These are phyloP conservation scores for Isoperla grammatica DNA, from an alignment of 2,888 invertebrate species.

Conservation along the genomic window DNA sequence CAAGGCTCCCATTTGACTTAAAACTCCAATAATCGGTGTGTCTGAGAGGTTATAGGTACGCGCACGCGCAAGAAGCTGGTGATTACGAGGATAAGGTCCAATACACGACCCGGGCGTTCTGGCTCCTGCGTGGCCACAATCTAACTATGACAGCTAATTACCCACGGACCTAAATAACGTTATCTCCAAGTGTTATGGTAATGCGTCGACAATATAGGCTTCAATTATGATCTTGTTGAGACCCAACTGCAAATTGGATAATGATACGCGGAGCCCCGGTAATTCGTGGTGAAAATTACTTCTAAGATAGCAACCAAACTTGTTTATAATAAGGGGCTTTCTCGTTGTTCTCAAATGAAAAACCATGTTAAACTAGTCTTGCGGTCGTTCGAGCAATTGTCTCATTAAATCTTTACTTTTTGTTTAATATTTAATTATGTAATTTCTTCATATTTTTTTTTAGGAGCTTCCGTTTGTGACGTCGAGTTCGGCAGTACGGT, in stretches of 20 bases:
- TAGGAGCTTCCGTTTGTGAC: too few species aligned
- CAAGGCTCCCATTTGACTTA: too few species aligned
- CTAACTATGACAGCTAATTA: constrained; percentile 8
- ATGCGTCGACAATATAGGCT: constrained; percentile 9
- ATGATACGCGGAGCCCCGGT: neutral
- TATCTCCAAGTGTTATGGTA: constrained; percentile 8
- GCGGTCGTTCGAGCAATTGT: neutral
- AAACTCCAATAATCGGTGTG: too few species aligned
- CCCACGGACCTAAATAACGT: neutral
- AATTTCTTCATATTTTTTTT: too few species aligned
- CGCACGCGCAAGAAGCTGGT: too few species aligned
- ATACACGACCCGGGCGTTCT: too few species aligned
- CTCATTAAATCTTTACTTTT: constrained; percentile 12
- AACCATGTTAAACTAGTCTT: neutral
- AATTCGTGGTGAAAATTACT: neutral
- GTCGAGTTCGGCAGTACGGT: too few species aligned
- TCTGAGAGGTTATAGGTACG: too few species aligned
- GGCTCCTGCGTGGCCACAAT: neutral
- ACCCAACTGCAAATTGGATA: constrained; percentile 12
- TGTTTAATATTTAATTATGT: neutral
- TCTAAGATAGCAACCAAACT: constrained; percentile 1
- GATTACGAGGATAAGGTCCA: too few species aligned
- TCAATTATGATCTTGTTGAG: constrained; percentile 12
- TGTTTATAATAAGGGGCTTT: constrained; percentile 4
- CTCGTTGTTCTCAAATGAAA: neutral